A percentile compares a stretch with the other conserved stretches of the same genome.
These are phyloP conservation scores for Drosophila suboccidentalis DNA, from an alignment of 2,888 invertebrate species.

Conservation along the genomic window DNA sequence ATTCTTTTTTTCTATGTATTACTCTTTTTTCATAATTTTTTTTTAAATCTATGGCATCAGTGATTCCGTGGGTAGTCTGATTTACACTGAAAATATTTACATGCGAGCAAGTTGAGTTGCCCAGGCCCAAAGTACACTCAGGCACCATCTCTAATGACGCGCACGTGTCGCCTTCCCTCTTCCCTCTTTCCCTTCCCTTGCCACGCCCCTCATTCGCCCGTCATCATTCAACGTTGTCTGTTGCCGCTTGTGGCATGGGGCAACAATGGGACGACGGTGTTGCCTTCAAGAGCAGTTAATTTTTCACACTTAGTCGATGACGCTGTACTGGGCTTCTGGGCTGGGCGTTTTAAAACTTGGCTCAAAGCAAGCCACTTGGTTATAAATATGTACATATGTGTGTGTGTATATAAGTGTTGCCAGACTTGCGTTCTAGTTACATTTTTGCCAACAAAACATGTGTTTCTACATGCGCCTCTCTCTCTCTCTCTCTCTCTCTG, in stretches of 20 bases:
- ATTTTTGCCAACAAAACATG: conserved; percentile 8
- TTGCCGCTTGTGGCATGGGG: conserved; percentile 1
- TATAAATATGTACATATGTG: conserved; percentile 9
- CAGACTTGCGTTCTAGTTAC: conserved; percentile 32
- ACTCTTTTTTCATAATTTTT: no score
- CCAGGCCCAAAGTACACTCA: conserved; percentile 6
- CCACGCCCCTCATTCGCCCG: neutral
- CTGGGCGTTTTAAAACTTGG: conserved; percentile 50
- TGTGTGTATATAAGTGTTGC: conserved; percentile 9
- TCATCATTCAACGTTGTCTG: neutral
- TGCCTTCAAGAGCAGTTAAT: conserved; percentile 41
- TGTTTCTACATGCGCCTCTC: neutral
- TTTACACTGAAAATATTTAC: neutral
- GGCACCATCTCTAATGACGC: conserved; percentile 8
- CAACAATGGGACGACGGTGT: conserved; percentile 9
- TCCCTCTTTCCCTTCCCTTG: neutral
- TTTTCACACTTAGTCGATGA: conserved; percentile 50
- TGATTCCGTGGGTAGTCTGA: neutral
- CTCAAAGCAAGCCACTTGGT: conserved; percentile 40
- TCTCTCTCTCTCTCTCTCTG: neutral
- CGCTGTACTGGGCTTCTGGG: conserved; percentile 28
- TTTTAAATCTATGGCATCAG: no score
- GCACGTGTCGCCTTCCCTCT: conserved; percentile 6
- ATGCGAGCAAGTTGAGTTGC: neutral
- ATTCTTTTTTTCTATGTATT: no score